Evolutionary conservation across 2,888 invertebrate genomes (phyloP), one percentile per base, ranked within the genome.

Genomic region (Tenthredo mesomela): DNA sequence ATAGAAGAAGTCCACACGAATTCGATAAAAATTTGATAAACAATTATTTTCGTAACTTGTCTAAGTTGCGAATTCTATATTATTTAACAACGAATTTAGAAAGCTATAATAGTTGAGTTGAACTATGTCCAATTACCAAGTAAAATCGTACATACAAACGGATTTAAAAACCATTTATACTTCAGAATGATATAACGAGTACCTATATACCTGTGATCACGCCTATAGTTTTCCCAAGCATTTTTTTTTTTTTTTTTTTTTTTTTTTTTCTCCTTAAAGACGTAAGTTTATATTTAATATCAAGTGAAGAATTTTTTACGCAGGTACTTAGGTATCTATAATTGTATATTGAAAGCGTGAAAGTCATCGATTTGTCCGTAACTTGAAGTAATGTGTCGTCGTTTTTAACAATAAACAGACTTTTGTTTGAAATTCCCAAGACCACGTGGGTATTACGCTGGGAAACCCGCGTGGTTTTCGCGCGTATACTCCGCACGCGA

Each of bases 381-480:
- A 37, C n/a, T 70, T n/a, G 37, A 15, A 70, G 37, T 33, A n/a
- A 43, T 21, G 43, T 25, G 21, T 43, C 43, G 29, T 21, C 29
- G 40, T 15, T 2, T 70, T 29, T 18, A 37, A 25, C 15, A 43
- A 43, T 73, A 73, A 73, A 77, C 77, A 77, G 9, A 25, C 50
- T 29, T 33, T 54, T 77, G 50, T 77, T 77, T 77, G 54, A 47
- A 77, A 77, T 77, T 54, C 77, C 33, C 77, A 54, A 77, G 50
- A 77, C 77, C 77, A 43, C 33, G 67, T 67, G 67, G 67, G 33
- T 18, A 33, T 67, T 12, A 33, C 12, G 33, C 33, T 67, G 33
- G 1, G 18, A 33, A 67, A 67, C 18, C 33, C 29, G 18, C 67
- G 33, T 12, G 67, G 67, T 33, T 65, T 65, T 67, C 12, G 2